Conservation (phyloP, 1,140 invertebrate species). For the Ectropis grisescens region DNA sequence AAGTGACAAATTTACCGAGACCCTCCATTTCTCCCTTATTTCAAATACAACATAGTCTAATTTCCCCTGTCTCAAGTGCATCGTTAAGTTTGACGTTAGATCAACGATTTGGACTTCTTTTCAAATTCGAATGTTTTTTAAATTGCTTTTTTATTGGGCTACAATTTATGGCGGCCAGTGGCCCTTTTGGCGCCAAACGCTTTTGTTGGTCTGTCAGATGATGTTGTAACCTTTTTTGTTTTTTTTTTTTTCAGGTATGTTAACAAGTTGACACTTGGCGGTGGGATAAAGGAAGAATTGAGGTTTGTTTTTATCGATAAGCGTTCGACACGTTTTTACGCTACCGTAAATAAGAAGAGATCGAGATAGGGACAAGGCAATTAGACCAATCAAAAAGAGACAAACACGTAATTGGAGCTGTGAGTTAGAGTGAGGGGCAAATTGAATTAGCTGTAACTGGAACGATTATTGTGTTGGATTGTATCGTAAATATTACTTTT, state of each 20-base stretch:
- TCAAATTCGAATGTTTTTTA: conserved; percentile 60
- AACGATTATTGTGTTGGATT: too few relatives aligned
- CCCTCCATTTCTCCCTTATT: conserved; percentile 14
- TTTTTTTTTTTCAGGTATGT: conserved; percentile 18
- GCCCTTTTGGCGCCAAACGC: conserved; percentile 48
- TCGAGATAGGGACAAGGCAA: too few relatives aligned
- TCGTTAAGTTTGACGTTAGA: conserved; percentile 18
- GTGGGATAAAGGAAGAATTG: background rate
- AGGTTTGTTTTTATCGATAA: too few relatives aligned
- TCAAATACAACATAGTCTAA: conserved; percentile 1
- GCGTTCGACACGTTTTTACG: too few relatives aligned
- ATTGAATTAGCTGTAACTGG: too few relatives aligned
- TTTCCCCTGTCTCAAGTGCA: too few relatives aligned
- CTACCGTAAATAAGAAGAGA: too few relatives aligned
- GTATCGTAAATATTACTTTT: too few relatives aligned
- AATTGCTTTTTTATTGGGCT: conserved; percentile 65
- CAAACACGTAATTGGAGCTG: too few relatives aligned
- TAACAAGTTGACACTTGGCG: conserved; percentile 3
- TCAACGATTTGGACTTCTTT: conserved; percentile 34
- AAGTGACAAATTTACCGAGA: conserved; percentile 21
- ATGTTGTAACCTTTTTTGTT: conserved; percentile 28
- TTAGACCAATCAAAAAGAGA: too few relatives aligned
- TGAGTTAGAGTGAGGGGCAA: too few relatives aligned
- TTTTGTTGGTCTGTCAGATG: conserved; percentile 9
- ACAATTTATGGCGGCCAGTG: conserved; percentile 48